A percentile compares a stretch with the other conserved stretches of the same genome.
These are phyloP conservation scores for Zaprionus davidi DNA, from an alignment of 1,140 invertebrate species.

Conservation along the genomic window DNA sequence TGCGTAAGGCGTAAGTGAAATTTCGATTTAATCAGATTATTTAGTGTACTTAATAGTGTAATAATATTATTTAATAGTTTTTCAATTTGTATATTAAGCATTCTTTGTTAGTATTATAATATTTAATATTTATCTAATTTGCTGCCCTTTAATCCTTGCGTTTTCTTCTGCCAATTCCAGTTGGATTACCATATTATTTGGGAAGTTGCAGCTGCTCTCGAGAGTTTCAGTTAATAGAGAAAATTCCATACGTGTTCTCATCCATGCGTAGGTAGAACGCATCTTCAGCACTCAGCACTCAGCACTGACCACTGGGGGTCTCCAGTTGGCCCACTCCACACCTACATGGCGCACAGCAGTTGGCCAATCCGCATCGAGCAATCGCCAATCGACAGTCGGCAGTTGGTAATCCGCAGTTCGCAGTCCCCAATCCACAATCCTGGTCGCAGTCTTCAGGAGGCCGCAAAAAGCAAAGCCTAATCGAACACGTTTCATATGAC, in stretches of 20 bases:
- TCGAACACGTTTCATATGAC: conserved; percentile 81
- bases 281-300: conserved; percentile 71
- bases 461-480: conserved; percentile 57
- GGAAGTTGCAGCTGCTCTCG: background rate
- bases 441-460: background rate
- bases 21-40: background rate
- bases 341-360: conserved; percentile 73
- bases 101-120: background rate
- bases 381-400: conserved; percentile 11
- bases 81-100: background rate
- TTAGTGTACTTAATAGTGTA: background rate
- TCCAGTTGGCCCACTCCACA: conserved; percentile 54
- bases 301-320: conserved; percentile 58
- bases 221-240: conserved; percentile 38
- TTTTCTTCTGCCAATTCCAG: background rate
- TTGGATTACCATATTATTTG: background rate
- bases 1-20: conserved; percentile 1
- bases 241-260: conserved; percentile 39
- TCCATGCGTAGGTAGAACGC: conserved; percentile 67
- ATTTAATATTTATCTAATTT: background rate
- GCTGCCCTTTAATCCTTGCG: too few species aligned
- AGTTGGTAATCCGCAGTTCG: background rate
- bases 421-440: conserved; percentile 9
- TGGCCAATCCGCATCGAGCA: conserved; percentile 48
- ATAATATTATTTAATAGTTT: background rate